Evolutionary conservation across 2,113 vertebrate species (phyloP).

Genomic region (Amphilophus citrinellus): DNA sequence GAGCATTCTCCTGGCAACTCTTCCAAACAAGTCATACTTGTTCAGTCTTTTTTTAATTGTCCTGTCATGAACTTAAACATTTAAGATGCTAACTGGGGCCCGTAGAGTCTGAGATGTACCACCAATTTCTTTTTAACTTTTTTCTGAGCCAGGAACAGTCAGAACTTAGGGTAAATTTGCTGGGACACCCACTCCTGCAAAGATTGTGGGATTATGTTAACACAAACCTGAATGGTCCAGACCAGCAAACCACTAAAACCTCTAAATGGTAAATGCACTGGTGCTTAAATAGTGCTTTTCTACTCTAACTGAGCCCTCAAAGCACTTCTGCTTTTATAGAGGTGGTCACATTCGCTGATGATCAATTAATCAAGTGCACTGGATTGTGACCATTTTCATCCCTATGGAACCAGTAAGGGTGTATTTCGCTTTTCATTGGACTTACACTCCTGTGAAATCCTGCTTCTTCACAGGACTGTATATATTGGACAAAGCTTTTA

Average conservation of each 20-base stretch:
- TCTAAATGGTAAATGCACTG: not conserved
- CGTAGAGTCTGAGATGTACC: not conserved
- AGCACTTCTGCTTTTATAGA: no score
- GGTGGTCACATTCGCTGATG: not conserved
- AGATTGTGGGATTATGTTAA: not conserved
- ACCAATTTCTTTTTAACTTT: no score
- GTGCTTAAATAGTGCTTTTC: not conserved
- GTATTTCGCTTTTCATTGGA: not conserved
- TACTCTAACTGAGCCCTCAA: not conserved
- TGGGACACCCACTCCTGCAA: not conserved
- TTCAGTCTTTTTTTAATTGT: not conserved
- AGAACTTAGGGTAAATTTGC: not conserved
- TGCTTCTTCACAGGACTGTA: not conserved
- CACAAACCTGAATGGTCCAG: not conserved
- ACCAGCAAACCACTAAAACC: no score
- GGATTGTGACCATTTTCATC: not conserved
- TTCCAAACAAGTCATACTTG: not conserved
- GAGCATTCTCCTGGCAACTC: not conserved
- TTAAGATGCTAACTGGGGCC: not conserved
- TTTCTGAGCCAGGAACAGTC: not conserved
- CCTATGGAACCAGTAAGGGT: not conserved
- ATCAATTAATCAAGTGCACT: constrained; percentile 2
- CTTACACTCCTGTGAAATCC: not conserved
- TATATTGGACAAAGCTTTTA: not conserved
- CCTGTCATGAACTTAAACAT: not conserved